These are phyloP conservation scores for Ryuthela nishihirai DNA, from an alignment of 2,888 invertebrate species.

Conservation along the genomic window DNA sequence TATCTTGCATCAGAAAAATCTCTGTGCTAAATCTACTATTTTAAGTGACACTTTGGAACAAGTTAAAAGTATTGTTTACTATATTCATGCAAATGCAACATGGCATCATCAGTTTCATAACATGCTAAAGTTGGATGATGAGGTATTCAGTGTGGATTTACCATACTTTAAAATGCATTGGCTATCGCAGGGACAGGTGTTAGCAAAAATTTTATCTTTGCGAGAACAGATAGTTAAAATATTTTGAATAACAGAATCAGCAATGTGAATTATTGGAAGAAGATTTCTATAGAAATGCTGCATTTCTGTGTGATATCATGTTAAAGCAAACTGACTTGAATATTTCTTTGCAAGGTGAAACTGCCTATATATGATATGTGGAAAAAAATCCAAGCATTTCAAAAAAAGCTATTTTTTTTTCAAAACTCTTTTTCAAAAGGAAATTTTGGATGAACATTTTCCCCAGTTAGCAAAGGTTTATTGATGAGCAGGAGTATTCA, in stretches of 20 bases:
- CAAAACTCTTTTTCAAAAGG: background rate
- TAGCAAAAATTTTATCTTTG: background rate
- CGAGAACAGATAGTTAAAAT: background rate
- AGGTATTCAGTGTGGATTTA: conserved; percentile 1
- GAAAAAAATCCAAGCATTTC: background rate
- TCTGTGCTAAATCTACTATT: conserved; percentile 5
- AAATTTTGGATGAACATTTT: conserved; percentile 3
- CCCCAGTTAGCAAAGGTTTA: background rate
- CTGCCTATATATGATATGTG: background rate
- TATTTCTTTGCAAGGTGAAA: background rate
- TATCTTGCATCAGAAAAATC: conserved; percentile 5
- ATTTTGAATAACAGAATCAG: background rate
- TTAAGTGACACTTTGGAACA: conserved; percentile 1
- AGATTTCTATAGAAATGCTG: background rate
- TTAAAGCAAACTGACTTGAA: background rate
- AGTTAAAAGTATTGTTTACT: background rate
- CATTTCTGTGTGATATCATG: conserved; percentile 6
- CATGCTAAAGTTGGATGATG: background rate
- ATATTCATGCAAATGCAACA: background rate
- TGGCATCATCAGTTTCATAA: background rate
- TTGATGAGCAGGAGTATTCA: background rate
- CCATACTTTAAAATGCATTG: background rate
- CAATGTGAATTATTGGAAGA: background rate
- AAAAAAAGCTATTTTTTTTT: background rate
- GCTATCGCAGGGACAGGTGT: background rate